phyloP scores from a whole-genome alignment of 2,888 invertebrate species.

The Rhorus exstirpatorius region DNA sequence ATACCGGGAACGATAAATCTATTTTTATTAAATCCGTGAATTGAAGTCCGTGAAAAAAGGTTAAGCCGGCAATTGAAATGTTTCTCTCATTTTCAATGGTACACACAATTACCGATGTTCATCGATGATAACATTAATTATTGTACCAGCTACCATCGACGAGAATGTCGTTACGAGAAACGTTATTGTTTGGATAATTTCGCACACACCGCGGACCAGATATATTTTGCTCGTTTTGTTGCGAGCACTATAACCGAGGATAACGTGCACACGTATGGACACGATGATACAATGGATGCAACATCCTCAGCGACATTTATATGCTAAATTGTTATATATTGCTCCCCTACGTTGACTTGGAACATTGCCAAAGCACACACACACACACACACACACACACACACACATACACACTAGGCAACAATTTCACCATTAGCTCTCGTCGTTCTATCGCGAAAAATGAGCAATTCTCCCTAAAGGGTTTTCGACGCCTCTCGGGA shows the following conservation, averaged over 20 bases:
- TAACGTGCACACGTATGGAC: slow-evolving; percentile 11
- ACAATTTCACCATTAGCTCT: slow-evolving; percentile 25
- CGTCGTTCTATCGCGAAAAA: slow-evolving; percentile 14
- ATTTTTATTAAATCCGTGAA: slow-evolving; percentile 5
- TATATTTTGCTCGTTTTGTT: slow-evolving; percentile 31
- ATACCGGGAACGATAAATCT: not conserved
- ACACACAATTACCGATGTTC: slow-evolving; percentile 49
- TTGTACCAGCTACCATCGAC: not conserved
- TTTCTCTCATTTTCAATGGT: slow-evolving; percentile 37
- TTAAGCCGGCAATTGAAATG: slow-evolving; percentile 44
- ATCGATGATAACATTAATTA: slow-evolving; percentile 47
- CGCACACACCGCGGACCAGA: slow-evolving; percentile 7
- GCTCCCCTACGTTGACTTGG: slow-evolving; percentile 69
- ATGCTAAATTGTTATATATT: slow-evolving; percentile 75
- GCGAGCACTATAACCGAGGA: not conserved
- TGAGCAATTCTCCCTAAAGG: slow-evolving; percentile 32
- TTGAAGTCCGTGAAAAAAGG: too few species aligned
- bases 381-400: too few species aligned
- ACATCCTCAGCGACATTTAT: slow-evolving; percentile 70
- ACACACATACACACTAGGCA: not conserved
- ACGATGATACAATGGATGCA: slow-evolving; percentile 52
- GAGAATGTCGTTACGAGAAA: slow-evolving; percentile 27
- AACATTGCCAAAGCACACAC: slow-evolving; percentile 68
- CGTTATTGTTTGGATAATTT: slow-evolving; percentile 61
- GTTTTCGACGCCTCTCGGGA: slow-evolving; percentile 16